phyloP scores from a whole-genome alignment of 2,113 vertebrate genomes.

The Caracal caracal region DNA sequence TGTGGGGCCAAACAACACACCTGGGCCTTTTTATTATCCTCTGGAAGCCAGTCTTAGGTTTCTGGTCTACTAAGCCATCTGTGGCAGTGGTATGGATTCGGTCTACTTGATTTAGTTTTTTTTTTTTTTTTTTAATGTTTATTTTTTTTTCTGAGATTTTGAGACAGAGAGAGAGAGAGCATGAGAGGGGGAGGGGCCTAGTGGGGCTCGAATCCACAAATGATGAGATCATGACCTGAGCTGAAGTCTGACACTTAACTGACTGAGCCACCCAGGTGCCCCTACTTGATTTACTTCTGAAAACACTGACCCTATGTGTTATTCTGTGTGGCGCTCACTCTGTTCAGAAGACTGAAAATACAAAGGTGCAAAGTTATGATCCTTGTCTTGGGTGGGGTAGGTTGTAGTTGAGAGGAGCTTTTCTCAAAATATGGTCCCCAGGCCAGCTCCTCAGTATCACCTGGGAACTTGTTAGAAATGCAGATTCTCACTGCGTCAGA shows the following conservation, averaged over 20 bases:
- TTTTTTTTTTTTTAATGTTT: not conserved
- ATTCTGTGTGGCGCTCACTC: not conserved
- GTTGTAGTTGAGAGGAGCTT: not conserved
- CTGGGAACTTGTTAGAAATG: not conserved
- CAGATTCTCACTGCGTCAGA: not conserved
- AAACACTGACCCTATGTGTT: not conserved
- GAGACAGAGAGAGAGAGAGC: no score
- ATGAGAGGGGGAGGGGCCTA: no score
- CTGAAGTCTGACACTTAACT: no score
- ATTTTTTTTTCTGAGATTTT: no score
- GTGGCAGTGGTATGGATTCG: not conserved
- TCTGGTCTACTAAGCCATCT: not conserved
- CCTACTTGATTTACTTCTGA: not conserved
- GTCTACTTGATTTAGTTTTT: not conserved
- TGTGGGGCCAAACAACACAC: not conserved
- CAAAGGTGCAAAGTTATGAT: not conserved
- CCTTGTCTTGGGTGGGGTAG: not conserved
- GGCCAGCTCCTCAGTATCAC: not conserved
- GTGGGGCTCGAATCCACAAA: no score
- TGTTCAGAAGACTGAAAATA: not conserved
- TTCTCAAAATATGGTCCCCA: not conserved
- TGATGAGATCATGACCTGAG: no score
- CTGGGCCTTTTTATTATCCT: not conserved
- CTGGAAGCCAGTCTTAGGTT: not conserved
- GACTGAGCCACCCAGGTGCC: no score